Percentiles rank a stretch among this genome's conserved stretches.
Conservation (phyloP, 2,113 vertebrate genomes). For the Philantomba maxwellii region DNA sequence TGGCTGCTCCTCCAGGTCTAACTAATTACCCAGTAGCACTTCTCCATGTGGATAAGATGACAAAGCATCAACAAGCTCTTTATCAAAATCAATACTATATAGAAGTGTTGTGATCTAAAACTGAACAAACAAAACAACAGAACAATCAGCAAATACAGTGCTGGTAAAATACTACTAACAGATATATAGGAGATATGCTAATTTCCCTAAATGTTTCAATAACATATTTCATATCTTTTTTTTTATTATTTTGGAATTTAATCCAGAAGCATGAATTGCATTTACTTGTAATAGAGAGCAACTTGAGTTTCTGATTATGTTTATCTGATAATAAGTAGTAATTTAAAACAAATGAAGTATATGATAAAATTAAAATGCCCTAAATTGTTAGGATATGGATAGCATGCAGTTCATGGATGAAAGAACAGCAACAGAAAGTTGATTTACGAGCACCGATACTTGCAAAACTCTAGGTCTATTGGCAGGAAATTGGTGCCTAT, state of each 20-base stretch:
- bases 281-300: not conserved
- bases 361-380: not conserved
- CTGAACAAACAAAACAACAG: not conserved
- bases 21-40: conserved; percentile 2
- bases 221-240: not conserved
- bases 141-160: too few relatives aligned
- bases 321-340: not conserved
- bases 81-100: conserved; percentile 42
- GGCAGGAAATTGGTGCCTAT: not conserved
- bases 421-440: not conserved
- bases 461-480: not conserved
- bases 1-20: not conserved
- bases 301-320: not conserved
- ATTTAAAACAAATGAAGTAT: not conserved
- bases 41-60: conserved; percentile 8
- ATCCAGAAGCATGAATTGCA: not conserved
- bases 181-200: not conserved
- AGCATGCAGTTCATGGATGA: not conserved
- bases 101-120: conserved; percentile 14
- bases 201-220: not conserved
- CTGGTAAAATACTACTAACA: not conserved
- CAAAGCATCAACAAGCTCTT: not conserved
- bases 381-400: not conserved
- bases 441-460: not conserved
- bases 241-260: not conserved